Conservation (phyloP, 2,888 invertebrate species). For the Byasa hedistus region DNA sequence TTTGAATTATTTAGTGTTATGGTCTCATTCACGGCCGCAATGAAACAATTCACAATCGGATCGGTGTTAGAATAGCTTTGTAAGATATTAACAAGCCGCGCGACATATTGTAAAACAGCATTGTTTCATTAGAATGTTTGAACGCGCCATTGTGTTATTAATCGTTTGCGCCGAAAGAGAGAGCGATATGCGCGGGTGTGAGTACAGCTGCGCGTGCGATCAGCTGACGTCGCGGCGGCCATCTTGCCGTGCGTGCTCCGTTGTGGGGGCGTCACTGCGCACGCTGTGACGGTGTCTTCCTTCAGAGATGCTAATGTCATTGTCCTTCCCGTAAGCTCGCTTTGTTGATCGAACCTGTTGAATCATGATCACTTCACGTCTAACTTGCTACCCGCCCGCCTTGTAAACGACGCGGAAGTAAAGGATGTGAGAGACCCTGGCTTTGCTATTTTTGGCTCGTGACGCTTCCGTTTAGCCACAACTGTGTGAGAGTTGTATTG, state of each 20-base stretch:
- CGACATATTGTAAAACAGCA: slow-evolving; percentile 33
- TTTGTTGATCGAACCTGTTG: slow-evolving; percentile 48
- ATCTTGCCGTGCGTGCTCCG: slow-evolving; percentile 71
- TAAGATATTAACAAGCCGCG: not conserved
- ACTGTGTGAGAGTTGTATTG: slow-evolving; percentile 16
- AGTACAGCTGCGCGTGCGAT: slow-evolving; percentile 70
- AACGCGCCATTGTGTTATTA: slow-evolving; percentile 55
- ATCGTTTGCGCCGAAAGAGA: slow-evolving; percentile 61
- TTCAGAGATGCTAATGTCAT: slow-evolving; percentile 70
- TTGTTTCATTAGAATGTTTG: slow-evolving; percentile 64
- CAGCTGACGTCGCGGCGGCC: slow-evolving; percentile 76
- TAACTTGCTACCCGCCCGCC: slow-evolving; percentile 51
- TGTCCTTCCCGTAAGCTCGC: slow-evolving; percentile 57
- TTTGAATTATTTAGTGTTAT: too few species aligned
- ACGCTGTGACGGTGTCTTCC: slow-evolving; percentile 66
- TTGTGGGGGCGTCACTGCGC: slow-evolving; percentile 71
- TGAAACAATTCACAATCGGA: not conserved
- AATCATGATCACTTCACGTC: slow-evolving; percentile 37
- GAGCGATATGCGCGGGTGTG: slow-evolving; percentile 51
- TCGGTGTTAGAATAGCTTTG: not conserved
- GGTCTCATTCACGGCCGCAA: not conserved
- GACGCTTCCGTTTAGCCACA: slow-evolving; percentile 51
- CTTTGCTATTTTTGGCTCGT: slow-evolving; percentile 68
- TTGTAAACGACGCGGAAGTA: slow-evolving; percentile 62
- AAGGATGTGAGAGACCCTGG: slow-evolving; percentile 63